Base-by-base conservation (phyloP, 2,797 vertebrate genomes). In the Xiphophorus birchmanni region DNA sequence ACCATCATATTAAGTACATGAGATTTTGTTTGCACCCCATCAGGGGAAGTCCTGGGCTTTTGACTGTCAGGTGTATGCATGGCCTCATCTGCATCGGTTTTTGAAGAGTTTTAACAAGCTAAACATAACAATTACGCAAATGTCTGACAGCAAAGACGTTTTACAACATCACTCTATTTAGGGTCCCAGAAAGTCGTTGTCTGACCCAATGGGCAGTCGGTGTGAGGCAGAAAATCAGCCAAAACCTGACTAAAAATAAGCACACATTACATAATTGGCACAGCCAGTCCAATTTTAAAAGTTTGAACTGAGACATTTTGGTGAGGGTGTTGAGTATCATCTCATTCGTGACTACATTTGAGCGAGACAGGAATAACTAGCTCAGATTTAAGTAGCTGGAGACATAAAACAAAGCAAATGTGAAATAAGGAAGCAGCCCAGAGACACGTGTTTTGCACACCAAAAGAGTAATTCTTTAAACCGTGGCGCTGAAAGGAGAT, bases 401-500 rank as follows among this genome's bases (percentile, higher is more conserved):
- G 58, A 75, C 78, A 8, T 83, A 81, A 90, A 90, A 91, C 89
- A 92, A 91, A 88, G 87, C 77, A 10, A 83, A 91, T 89, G 88
- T 83, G 77, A 82, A 84, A 80, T 76, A 37, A 82, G 78, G 52
- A 60, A 67, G 84, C 79, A 83, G 82, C 88, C 87, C 78, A 69
- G 80, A 75, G 91, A 92, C 91, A 85, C 86, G 89, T 88, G 88
- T 87, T 90, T 87, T 81, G 84, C 78, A 82, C 89, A 88, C 76
- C 82, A 85, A 89, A 88, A 83, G 87, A 82, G 84, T 91, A 86
- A 90, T 90, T 91, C 84, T 90, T 81, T 83, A 82, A 86, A 87
- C 79, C 76, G n/a, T 5, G 35, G 74, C 54, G n/a, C 48, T 89
- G 90, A 94, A 91, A 91, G 87, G 89, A 91, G 90, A 93, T 93